Evolutionary conservation across 37 sponge, comb jelly and placozoan genomes (phyloP), one percentile per base, ranked within the genome.

Genomic region (Beroe forskalii): DNA sequence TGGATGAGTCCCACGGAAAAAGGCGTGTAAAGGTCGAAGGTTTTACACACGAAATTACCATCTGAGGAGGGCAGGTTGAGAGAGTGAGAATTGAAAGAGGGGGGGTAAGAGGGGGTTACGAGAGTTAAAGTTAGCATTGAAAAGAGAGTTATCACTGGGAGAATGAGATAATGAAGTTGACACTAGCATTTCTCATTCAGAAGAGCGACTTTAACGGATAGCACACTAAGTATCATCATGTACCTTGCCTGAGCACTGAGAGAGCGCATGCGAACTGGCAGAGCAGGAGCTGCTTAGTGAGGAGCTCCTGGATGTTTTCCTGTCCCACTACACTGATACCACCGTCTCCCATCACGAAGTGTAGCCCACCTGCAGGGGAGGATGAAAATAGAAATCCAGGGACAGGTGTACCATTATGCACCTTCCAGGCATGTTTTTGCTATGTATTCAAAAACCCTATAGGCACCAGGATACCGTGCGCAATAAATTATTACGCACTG

Each of bases 331-430:
- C 97, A 25, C 94, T 95, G 61, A 95, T 93, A 27, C 97, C 95
- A 95, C 99, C 99, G 92, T 98, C 99, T 55, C 95, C 99, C 96
- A 96, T 96, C 23, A 95, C 97, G 91, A 98, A 95, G 90, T 95
- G 94, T 8, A 96, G 97, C 9, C 99, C 99, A 39, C 90, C 90
- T 62, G 41, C 17, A 4, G 30, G 4, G 2, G n/a, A 48, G 86
- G 25, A 44, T n/a, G n/a, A 55, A 17, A 17, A 20, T 20, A 17
- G 17, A 9, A 55, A 17, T 20, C 17, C 60, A 55, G 60, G 17
- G 60, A 55, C 60, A 55, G 17, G 60, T 55, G 60, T 9, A 55
- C 9, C 60, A 55, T 55, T 20, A 55, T 20, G 17, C 60, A n/a
- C n/a, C n/a, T n/a, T n/a, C n/a, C n/a, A n/a, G n/a, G n/a, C n/a